Conservation (phyloP, 1,140 invertebrate genomes). For the Callitettix versicolor region DNA sequence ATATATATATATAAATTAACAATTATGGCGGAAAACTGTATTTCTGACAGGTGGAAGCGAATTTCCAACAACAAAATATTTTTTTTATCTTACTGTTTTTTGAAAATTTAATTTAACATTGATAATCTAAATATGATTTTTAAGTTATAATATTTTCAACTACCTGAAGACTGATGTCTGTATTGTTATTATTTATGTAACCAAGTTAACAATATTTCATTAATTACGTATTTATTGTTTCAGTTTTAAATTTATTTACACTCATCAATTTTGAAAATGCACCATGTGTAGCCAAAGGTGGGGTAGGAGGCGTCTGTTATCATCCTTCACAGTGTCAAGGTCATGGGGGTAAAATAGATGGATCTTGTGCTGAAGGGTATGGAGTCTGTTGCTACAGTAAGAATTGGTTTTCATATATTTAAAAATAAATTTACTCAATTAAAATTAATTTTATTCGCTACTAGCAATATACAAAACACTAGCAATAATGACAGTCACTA, state of each 20-base stretch:
- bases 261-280: slow-evolving; percentile 59
- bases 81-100: too few species aligned
- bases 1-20: too few species aligned
- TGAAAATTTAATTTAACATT: too few species aligned
- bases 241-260: slow-evolving; percentile 55
- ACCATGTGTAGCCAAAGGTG: slow-evolving; percentile 41
- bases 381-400: slow-evolving; percentile 66
- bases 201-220: too few species aligned
- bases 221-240: slow-evolving; percentile 10
- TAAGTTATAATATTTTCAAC: too few species aligned
- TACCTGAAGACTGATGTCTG: too few species aligned
- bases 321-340: slow-evolving; percentile 50
- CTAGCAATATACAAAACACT: background rate
- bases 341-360: slow-evolving; percentile 45
- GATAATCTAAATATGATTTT: too few species aligned
- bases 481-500: too few species aligned
- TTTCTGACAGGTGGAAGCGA: too few species aligned
- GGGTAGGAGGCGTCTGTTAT: slow-evolving; percentile 53
- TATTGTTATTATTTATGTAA: too few species aligned
- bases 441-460: background rate
- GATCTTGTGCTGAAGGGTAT: slow-evolving; percentile 60
- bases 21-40: too few species aligned
- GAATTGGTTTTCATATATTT: slow-evolving; percentile 24
- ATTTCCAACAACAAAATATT: too few species aligned
- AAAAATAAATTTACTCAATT: background rate